These are phyloP conservation scores for Netelia virgata DNA, from an alignment of 2,888 invertebrate species.

Conservation along the genomic window DNA sequence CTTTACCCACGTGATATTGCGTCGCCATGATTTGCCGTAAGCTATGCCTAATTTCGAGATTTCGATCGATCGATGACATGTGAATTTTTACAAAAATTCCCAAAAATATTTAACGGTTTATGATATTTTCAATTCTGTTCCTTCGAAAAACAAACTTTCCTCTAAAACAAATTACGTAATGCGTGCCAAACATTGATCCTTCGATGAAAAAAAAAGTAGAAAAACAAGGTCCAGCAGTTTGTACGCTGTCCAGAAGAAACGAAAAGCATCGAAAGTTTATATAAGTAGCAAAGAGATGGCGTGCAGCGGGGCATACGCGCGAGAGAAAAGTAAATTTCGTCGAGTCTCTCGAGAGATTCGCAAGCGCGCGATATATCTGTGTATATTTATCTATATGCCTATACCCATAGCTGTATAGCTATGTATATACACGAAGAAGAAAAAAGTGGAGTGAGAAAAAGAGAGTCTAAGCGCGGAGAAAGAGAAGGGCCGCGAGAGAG, in stretches of 20 bases:
- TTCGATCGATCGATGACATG: not conserved
- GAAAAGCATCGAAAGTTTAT: slow-evolving; percentile 37
- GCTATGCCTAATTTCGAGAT: not conserved
- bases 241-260: not conserved
- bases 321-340: slow-evolving; percentile 52
- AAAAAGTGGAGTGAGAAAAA: slow-evolving; percentile 64
- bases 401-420: slow-evolving; percentile 57
- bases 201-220: not conserved
- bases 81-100: no score
- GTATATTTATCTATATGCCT: not conserved
- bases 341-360: slow-evolving; percentile 33
- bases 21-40: not conserved
- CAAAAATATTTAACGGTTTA: not conserved
- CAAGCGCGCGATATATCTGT: not conserved
- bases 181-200: not conserved
- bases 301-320: slow-evolving; percentile 51
- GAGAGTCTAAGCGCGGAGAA: slow-evolving; percentile 9
- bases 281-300: slow-evolving; percentile 59
- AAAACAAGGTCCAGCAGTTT: not conserved
- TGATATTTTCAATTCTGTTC: not conserved
- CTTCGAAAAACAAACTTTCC: not conserved
- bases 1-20: not conserved
- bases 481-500: slow-evolving; percentile 12
- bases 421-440: slow-evolving; percentile 21
- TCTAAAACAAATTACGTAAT: not conserved